Evolutionary conservation across 2,888 invertebrate genomes (phyloP).

Genomic region (Penaeus monodon): DNA sequence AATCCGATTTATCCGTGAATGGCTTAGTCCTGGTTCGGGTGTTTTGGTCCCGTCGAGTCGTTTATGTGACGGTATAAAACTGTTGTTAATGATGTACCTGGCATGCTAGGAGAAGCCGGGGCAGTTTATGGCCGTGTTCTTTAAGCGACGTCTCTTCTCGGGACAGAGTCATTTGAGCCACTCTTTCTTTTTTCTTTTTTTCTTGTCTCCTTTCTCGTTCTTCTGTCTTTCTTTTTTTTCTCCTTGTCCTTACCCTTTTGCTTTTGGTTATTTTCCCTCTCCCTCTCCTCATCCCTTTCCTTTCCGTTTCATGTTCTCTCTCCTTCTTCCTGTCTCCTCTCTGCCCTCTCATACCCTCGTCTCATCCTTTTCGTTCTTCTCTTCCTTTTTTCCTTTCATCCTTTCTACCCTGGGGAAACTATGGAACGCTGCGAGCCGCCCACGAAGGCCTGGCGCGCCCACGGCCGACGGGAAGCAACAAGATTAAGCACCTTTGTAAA

Average conservation of each 20-base stretch:
- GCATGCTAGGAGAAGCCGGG: too few relatives aligned
- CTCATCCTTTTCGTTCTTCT: too few relatives aligned
- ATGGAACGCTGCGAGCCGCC: too few relatives aligned
- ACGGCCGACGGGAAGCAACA: too few relatives aligned
- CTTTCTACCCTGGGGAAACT: neutral
- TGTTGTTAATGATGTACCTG: conserved; percentile 44
- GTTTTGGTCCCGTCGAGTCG: conserved; percentile 23
- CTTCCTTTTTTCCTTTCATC: neutral
- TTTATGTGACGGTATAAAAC: conserved; percentile 52
- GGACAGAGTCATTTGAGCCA: too few relatives aligned
- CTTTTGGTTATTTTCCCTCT: neutral
- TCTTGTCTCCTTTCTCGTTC: neutral
- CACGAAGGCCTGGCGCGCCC: too few relatives aligned
- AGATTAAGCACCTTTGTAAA: too few relatives aligned
- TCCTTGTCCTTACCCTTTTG: neutral
- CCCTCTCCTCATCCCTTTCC: neutral
- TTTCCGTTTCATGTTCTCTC: neutral
- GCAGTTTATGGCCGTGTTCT: too few relatives aligned
- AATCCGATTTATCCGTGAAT: conserved; percentile 59
- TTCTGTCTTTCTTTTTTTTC: too few relatives aligned
- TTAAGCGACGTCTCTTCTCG: too few relatives aligned
- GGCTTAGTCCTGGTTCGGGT: conserved; percentile 39
- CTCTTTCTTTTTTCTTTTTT: too few relatives aligned
- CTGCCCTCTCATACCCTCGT: neutral
- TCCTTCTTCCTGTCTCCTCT: neutral